A percentile compares a stretch with the other conserved stretches of the same genome.
These are phyloP conservation scores for Pseudorhombus dupliciocellatus DNA, from an alignment of 2,113 vertebrate genomes.

Conservation along the genomic window DNA sequence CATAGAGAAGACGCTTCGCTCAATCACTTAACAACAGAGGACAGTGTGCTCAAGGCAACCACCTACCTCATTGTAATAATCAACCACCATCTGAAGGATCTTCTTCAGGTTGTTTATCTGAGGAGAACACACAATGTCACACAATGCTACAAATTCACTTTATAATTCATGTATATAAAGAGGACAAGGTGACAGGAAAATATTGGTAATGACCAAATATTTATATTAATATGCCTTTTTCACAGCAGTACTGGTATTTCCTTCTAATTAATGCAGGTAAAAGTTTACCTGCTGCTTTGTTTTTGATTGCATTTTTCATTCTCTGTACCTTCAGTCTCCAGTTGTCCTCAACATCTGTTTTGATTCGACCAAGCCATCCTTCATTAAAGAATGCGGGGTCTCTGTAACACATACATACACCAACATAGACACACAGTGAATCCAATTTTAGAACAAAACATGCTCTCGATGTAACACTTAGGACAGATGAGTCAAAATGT, in stretches of 20 bases:
- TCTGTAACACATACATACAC: slow-evolving; percentile 72
- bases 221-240: too few species aligned
- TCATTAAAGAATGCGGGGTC: slow-evolving; percentile 91
- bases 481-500: background rate
- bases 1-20: background rate
- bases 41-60: background rate
- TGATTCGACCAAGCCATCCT: slow-evolving; percentile 91
- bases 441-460: background rate
- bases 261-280: too few species aligned
- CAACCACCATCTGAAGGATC: slow-evolving; percentile 93
- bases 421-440: slow-evolving; percentile 6
- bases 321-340: slow-evolving; percentile 94
- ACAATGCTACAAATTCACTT: background rate
- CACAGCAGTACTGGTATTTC: too few species aligned
- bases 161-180: background rate
- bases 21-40: background rate
- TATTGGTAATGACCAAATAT: too few species aligned
- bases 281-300: too few species aligned
- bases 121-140: slow-evolving; percentile 27
- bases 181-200: background rate
- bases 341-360: slow-evolving; percentile 92
- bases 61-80: slow-evolving; percentile 95
- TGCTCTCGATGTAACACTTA: background rate
- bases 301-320: too few species aligned
- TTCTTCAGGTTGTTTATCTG: slow-evolving; percentile 98